phyloP scores from a whole-genome alignment of 1,140 invertebrate genomes.

The Cherax quadricarinatus region DNA sequence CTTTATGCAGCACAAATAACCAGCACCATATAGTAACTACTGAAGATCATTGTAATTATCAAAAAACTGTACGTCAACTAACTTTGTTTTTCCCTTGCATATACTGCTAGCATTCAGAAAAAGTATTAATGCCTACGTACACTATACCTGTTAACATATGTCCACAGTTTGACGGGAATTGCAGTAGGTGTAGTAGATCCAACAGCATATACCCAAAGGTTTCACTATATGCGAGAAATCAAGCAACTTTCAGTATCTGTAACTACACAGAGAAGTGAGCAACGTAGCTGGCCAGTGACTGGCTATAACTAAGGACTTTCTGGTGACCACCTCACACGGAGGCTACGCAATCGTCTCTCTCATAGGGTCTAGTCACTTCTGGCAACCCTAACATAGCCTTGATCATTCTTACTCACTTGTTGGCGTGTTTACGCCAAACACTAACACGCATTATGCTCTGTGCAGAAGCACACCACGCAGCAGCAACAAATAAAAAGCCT shows the following conservation, averaged over 20 bases:
- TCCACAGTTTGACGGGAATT: too few species aligned
- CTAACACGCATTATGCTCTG: not conserved
- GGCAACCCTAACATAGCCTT: not conserved
- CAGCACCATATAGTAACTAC: too few species aligned
- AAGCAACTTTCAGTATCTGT: not conserved
- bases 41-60: too few species aligned
- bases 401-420: not conserved
- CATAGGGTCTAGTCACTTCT: not conserved
- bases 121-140: not conserved
- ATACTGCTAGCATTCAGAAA: too few species aligned
- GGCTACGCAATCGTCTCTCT: not conserved
- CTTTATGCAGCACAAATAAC: too few species aligned
- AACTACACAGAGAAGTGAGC: not conserved
- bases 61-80: too few species aligned
- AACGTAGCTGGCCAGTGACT: not conserved
- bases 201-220: not conserved
- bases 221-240: not conserved
- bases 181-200: not conserved
- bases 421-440: not conserved
- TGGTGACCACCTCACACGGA: not conserved
- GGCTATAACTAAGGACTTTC: not conserved
- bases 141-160: not conserved
- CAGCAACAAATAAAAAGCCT: not conserved
- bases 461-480: not conserved
- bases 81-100: too few species aligned